These are phyloP conservation scores for Bubo blakistoni DNA, from an alignment of 2,113 vertebrate species.

Conservation along the genomic window DNA sequence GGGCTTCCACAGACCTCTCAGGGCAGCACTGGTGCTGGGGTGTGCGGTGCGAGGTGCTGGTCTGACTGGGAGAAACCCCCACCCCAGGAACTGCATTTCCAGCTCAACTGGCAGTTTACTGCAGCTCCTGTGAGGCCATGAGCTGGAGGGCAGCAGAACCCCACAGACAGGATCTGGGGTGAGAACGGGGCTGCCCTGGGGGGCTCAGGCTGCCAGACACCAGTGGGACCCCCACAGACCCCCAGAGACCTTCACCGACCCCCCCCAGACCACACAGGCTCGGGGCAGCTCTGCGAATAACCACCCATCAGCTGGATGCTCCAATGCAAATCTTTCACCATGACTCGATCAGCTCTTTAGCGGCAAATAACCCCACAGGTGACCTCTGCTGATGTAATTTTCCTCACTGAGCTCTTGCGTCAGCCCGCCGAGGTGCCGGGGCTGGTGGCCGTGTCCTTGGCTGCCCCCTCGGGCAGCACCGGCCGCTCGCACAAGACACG, in stretches of 20 bases:
- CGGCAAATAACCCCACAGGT: not conserved
- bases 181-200: not conserved
- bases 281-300: accelerated
- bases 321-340: not conserved
- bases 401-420: not conserved
- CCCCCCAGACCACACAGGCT: accelerated
- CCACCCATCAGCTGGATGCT: not conserved
- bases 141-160: too few species aligned
- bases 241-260: not conserved
- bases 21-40: not conserved
- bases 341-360: too few species aligned
- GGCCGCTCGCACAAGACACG: not conserved
- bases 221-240: too few species aligned
- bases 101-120: not conserved
- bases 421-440: not conserved
- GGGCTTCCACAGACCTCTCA: accelerated
- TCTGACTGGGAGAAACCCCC: too few species aligned
- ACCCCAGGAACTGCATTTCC: not conserved
- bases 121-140: not conserved
- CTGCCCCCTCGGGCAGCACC: not conserved
- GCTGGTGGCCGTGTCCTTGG: accelerated
- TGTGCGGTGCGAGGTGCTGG: too few species aligned
- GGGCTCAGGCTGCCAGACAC: too few species aligned
- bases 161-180: not conserved
- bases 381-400: not conserved